phyloP scores from a whole-genome alignment of 1,140 invertebrate genomes.

The Scaptomyza graminum region DNA sequence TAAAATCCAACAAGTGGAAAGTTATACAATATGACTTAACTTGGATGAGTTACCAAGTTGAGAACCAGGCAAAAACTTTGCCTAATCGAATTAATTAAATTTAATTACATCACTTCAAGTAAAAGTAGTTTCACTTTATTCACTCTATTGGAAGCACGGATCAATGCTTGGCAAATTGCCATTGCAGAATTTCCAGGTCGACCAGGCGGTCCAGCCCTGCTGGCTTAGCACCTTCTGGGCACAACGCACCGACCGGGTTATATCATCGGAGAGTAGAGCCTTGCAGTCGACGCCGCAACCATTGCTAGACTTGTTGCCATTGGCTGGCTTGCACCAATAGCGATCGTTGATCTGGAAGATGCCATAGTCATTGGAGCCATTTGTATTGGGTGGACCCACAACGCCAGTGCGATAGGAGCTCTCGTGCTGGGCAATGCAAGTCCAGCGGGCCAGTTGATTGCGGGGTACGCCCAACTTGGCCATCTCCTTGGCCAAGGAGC shows the following conservation, averaged over 20 bases:
- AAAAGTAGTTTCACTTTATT: too few relatives aligned
- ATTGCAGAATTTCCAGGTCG: constrained; percentile 60
- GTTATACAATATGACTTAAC: constrained; percentile 44
- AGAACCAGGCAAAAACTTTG: not conserved
- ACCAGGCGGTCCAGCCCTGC: constrained; percentile 66
- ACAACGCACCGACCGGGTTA: constrained; percentile 49
- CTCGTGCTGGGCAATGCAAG: constrained; percentile 54
- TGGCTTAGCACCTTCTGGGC: constrained; percentile 49
- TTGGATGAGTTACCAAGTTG: not conserved
- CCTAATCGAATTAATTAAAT: not conserved
- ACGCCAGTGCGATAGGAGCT: constrained; percentile 51
- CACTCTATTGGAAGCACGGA: constrained; percentile 54
- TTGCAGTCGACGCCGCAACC: constrained; percentile 49
- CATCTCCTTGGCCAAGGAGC: constrained; percentile 55
- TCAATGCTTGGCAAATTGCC: constrained; percentile 60
- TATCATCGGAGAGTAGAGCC: constrained; percentile 42
- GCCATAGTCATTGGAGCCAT: constrained; percentile 66
- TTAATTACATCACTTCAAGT: too few relatives aligned
- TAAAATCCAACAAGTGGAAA: constrained; percentile 38
- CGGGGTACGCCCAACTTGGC: constrained; percentile 42
- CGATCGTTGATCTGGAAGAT: constrained; percentile 72
- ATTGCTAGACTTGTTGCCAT: constrained; percentile 43
- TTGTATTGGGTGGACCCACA: constrained; percentile 49
- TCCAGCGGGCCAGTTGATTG: constrained; percentile 45
- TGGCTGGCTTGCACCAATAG: constrained; percentile 63